Percentiles rank a stretch among this genome's conserved stretches.
These are phyloP conservation scores for Hybos culiciformis DNA, from an alignment of 2,888 invertebrate species.

Conservation along the genomic window DNA sequence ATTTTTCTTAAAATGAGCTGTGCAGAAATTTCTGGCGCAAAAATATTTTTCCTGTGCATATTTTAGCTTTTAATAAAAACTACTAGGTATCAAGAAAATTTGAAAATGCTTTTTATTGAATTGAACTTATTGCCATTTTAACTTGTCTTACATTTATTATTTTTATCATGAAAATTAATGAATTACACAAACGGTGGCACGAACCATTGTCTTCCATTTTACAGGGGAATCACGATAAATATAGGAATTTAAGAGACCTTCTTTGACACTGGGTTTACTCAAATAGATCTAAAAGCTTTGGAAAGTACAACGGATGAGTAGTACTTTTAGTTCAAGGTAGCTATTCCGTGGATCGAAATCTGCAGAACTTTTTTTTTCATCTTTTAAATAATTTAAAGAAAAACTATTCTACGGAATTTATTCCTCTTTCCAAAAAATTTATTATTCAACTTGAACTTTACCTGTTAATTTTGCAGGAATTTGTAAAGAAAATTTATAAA, in stretches of 20 bases:
- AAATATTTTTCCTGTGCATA: neutral
- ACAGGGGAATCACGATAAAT: no score
- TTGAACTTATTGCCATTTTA: no score
- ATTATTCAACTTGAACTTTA: conserved; percentile 8
- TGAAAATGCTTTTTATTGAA: neutral
- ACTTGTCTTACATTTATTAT: no score
- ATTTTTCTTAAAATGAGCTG: neutral
- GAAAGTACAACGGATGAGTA: neutral
- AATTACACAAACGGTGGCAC: no score
- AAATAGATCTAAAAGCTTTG: neutral
- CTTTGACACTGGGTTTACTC: no score
- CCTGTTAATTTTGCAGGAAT: conserved; percentile 22
- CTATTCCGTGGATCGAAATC: neutral
- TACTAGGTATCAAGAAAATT: neutral
- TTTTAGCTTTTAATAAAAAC: neutral
- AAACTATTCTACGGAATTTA: neutral
- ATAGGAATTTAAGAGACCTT: no score
- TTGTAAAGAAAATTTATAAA: conserved; percentile 19
- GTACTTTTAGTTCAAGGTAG: neutral
- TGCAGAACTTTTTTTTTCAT: neutral
- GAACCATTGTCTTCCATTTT: no score
- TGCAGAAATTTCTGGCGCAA: neutral
- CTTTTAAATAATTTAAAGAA: neutral
- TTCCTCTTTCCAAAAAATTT: neutral
- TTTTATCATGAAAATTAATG: no score